These are phyloP conservation scores for Dinomys branickii DNA, from an alignment of 2,113 vertebrate genomes.

Conservation along the genomic window DNA sequence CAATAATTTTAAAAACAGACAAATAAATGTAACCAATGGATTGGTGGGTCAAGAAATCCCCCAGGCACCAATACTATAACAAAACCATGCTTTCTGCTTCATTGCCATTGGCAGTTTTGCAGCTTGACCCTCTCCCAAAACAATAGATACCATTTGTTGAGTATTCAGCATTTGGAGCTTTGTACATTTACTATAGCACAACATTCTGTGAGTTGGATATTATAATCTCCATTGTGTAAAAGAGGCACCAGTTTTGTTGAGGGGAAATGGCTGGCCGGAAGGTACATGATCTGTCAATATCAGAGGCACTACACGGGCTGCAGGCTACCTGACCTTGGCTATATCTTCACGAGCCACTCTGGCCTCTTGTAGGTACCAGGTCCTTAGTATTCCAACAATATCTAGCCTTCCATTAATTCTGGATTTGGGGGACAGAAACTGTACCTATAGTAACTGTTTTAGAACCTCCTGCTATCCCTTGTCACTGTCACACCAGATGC, in stretches of 20 bases:
- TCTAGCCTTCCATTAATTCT: background rate
- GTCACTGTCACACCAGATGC: background rate
- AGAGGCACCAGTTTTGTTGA: background rate
- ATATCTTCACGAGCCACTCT: background rate
- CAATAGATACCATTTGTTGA: background rate
- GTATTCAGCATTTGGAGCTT: background rate
- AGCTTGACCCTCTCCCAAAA: background rate
- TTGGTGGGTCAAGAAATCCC: background rate
- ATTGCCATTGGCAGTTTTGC: background rate
- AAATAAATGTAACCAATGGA: background rate
- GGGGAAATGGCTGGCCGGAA: background rate
- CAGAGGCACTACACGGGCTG: accelerated
- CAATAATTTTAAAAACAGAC: background rate
- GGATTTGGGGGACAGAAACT: background rate
- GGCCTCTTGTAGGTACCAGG: background rate
- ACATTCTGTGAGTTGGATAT: background rate
- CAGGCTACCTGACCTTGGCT: background rate
- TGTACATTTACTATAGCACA: background rate
- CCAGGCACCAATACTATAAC: background rate
- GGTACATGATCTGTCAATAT: background rate
- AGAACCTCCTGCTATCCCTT: background rate
- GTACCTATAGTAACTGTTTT: background rate
- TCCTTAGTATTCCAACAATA: background rate
- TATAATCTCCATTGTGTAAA: constrained; percentile 13
- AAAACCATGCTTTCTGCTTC: background rate